Base-by-base conservation (phyloP, 2,797 vertebrate species). In the Alca torda region DNA sequence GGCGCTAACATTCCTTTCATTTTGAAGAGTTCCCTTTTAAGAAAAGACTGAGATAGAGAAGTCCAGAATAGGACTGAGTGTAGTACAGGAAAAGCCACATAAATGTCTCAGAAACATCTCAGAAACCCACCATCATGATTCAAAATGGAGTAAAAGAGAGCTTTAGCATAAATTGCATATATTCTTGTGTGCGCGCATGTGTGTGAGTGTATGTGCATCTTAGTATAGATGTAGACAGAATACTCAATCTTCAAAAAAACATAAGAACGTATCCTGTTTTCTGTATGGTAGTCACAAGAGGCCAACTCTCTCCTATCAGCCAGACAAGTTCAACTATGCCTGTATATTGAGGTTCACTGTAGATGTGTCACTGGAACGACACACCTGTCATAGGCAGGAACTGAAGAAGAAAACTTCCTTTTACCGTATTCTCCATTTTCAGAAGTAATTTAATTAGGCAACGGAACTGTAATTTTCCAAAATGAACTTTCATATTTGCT, bases 121-220 rank as follows among this genome's bases (percentile, higher is more conserved):
- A n/a, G 37, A 39, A 39, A n/a, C 3, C 11, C 35, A 35, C 8
- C 23, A 39, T 28, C 21, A 14, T 70, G 37, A 57, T 53, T 92
- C 41, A 78, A 43, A 75, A 35, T 26, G 3, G 26, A 70, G 18
- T 76, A 48, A 63, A 51, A 59, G 28, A 57, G 7, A 65, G 6
- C 4, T 24, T 24, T 54, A 70, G 5, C 13, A 50, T 61, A 84
- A 37, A 14, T 48, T 43, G 31, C 9, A 6, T 15, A 11, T 37
- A 25, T 17, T 73, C 4, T 73, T 39, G 8, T 41, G 9, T 28
- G 6, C 6, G 0, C 13, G 25, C 7, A 2, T 17, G 0, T 79
- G 3, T 37, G 7, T 37, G 8, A 50, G 14, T 51, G 11, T 31
- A 33, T 31, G 35, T 39, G 6, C 15, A 9, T 46, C 13, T 88